Conservation (phyloP, 2,113 vertebrate genomes). For the Hirundichthys speculiger region DNA sequence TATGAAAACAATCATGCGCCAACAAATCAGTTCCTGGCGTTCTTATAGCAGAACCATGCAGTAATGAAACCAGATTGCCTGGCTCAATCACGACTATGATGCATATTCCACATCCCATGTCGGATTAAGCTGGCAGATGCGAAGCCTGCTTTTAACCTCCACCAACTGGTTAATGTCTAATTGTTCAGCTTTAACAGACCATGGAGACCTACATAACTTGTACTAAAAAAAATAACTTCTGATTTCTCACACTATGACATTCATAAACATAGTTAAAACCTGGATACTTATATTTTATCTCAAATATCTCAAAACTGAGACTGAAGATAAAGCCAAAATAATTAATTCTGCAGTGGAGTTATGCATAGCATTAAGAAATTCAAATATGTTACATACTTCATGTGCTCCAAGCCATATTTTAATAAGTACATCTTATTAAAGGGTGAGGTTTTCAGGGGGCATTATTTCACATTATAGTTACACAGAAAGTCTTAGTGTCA, state of each 20-base stretch:
- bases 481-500: constrained; percentile 34
- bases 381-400: neutral
- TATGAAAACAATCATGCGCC: constrained; percentile 46
- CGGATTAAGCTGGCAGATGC: constrained; percentile 62
- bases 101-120: constrained; percentile 68
- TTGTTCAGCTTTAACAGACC: constrained; percentile 39
- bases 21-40: constrained; percentile 43
- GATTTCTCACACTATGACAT: neutral
- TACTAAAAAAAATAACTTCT: constrained; percentile 26
- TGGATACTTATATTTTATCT: too few relatives aligned
- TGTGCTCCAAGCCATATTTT: constrained; percentile 6
- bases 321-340: too few relatives aligned
- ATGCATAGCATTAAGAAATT: constrained; percentile 32
- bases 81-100: constrained; percentile 52
- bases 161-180: constrained; percentile 63
- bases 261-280: too few relatives aligned
- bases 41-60: constrained; percentile 26
- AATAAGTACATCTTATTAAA: constrained; percentile 2
- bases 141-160: constrained; percentile 59
- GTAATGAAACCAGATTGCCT: constrained; percentile 55
- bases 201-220: constrained; percentile 32
- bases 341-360: neutral
- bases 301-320: too few relatives aligned
- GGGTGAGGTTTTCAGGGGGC: constrained; percentile 8
- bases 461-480: constrained; percentile 25